These are phyloP conservation scores for Alectura lathami DNA, from an alignment of 2,113 vertebrate species.

Conservation along the genomic window DNA sequence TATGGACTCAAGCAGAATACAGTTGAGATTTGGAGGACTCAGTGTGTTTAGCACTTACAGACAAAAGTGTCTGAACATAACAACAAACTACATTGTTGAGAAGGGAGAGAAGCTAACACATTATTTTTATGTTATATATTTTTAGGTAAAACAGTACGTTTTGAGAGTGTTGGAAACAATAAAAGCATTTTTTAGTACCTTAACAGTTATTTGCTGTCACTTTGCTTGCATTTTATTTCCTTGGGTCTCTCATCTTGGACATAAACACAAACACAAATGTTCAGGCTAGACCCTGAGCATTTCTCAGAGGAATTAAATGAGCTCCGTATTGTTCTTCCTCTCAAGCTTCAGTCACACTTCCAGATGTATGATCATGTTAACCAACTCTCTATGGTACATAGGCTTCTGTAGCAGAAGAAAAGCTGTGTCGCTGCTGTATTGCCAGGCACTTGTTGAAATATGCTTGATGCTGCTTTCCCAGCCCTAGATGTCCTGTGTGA, in stretches of 20 bases:
- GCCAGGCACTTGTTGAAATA: neutral
- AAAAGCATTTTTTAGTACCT: neutral
- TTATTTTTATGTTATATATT: neutral
- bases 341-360: neutral
- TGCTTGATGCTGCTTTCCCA: neutral
- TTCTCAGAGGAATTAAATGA: neutral
- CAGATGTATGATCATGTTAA: neutral
- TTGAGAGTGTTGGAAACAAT: neutral
- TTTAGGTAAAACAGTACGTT: neutral
- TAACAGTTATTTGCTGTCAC: neutral
- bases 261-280: no score
- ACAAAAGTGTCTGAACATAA: neutral
- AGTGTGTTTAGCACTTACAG: neutral
- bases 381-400: fast-evolving
- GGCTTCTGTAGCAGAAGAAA: neutral
- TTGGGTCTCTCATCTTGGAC: neutral
- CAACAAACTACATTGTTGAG: neutral
- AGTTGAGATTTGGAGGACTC: neutral
- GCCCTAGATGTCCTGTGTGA: neutral
- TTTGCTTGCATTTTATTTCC: neutral
- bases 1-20: neutral
- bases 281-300: neutral
- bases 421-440: neutral
- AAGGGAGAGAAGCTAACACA: neutral
- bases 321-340: neutral